Evolutionary conservation across 2,113 vertebrate species (phyloP), one percentile per base, ranked within the genome.

Genomic region (Circaetus cinerascens): DNA sequence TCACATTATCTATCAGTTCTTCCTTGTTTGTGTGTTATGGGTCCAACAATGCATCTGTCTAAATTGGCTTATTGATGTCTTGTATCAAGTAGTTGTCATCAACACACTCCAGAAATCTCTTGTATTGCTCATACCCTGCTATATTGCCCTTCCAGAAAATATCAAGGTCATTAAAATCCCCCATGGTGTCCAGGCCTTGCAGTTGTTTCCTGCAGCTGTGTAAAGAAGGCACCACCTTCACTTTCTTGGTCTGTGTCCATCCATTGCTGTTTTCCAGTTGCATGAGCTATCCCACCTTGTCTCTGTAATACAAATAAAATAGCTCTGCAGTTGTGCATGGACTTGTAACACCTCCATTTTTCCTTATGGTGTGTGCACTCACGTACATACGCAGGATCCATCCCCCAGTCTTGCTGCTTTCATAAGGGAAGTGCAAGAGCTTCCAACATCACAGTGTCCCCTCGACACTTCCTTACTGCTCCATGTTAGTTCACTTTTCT

Each of bases 341-440:
- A 30, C 11, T 85, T 79, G 14, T 34, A 56, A 55, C 12, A 38
- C 8, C 30, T 68, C 7, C 2, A 1, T 29, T 64, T 69, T 46
- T 36, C 27, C 11, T 10, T 48, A 0, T 17, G 17, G 14, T 56
- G 16, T 17, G 6, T 41, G 20, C 17, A 38, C 4, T 51, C 9
- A 7, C 0, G 2, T 15, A n/a, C 16, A 11, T 7, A 25, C 0
- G 2, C 18, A 56, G 43, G 22, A 73, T 48, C 25, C 40, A 48
- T 32, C 18, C 15, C 6, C 3, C 12, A 5, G 13, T 73, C 14
- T 77, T 46, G 8, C 8, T 89, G 34, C 2, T 80, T 73, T 66
- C 12, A 4, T 43, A 48, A 53, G 11, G 19, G 15, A 40, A 60
- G 25, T 2, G 1, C 0, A 9, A 77, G 60, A 48, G 1, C 19